Percentiles rank a stretch among this genome's conserved stretches.
Evolutionary conservation across 2,797 vertebrate species (phyloP).

Genomic region (Pseudochirops cupreus): DNA sequence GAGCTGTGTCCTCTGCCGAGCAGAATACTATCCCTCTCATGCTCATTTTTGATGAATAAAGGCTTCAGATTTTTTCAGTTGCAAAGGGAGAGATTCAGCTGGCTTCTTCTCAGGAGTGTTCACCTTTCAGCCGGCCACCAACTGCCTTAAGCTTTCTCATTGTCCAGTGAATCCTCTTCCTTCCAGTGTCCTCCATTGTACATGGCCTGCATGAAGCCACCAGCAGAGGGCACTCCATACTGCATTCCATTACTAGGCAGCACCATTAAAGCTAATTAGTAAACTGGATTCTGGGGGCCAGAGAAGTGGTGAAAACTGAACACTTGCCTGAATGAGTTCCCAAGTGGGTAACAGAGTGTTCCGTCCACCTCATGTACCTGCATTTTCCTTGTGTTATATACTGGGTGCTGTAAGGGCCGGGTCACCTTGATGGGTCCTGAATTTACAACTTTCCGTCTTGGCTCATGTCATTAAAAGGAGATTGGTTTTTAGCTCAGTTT

Average conservation of each 20-base stretch:
- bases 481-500: background rate
- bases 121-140: background rate
- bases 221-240: constrained; percentile 55
- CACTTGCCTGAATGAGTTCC: too few relatives aligned
- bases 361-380: background rate
- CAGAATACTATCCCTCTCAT: background rate
- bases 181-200: background rate
- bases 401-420: background rate
- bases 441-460: background rate
- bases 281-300: background rate
- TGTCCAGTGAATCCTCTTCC: background rate
- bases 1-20: background rate
- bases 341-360: background rate
- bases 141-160: background rate
- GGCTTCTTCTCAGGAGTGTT: background rate
- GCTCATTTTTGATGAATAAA: background rate
- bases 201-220: background rate
- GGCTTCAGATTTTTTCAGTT: background rate
- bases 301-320: background rate
- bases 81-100: background rate
- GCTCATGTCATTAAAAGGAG: background rate
- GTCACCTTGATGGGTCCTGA: too few relatives aligned
- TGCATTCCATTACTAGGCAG: background rate
- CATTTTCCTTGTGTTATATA: background rate
- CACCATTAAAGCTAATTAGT: background rate